Evolutionary conservation across 2,797 vertebrate species (phyloP), one percentile per base, ranked within the genome.

Genomic region (Apogon hyalosoma): DNA sequence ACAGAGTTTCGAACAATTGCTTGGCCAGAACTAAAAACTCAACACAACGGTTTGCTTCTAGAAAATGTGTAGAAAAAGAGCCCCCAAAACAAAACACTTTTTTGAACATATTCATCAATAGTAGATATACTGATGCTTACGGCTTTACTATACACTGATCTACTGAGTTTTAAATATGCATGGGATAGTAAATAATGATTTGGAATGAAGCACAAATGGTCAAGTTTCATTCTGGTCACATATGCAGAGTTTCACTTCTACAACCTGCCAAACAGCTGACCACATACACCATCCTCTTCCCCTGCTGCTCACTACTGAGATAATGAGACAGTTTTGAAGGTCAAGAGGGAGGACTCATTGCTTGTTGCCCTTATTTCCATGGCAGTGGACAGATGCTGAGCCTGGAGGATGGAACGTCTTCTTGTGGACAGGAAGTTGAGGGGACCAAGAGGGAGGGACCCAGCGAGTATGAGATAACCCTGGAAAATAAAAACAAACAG

Each of bases 401-500:
- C 65, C 87, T 93, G 73, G 90, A 93, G 83, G 92, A 88, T 60
- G 91, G 90, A 33, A 81, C 87, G n/a, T 89, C 91, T 63, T 87
- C 88, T 61, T 73, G 83, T 28, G 74, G 79, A 75, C 87, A 85
- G 73, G 83, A 92, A 46, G 75, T 80, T 46, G 88, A 92, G 72
- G 86, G 80, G 28, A 77, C 78, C 56, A 92, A 90, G 68, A 88
- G 92, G 80, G 92, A 93, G 60, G 92, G 92, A 18, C 91, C 91
- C 48, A 93, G 92, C 38, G 90, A 93, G 62, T 93, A 93, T 6
- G 92, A 92, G 67, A 92, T 92, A 76, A 75, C 46, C 71, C 73
- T 92, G 69, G 91, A 93, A 79, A 93, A 90, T 63, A 93, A 92
- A 84, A 93, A 90, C 82, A 93, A 93, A 65, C 92, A 92, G 90